Evolutionary conservation across 1,140 invertebrate species (phyloP).

Genomic region (Orchesella cincta): DNA sequence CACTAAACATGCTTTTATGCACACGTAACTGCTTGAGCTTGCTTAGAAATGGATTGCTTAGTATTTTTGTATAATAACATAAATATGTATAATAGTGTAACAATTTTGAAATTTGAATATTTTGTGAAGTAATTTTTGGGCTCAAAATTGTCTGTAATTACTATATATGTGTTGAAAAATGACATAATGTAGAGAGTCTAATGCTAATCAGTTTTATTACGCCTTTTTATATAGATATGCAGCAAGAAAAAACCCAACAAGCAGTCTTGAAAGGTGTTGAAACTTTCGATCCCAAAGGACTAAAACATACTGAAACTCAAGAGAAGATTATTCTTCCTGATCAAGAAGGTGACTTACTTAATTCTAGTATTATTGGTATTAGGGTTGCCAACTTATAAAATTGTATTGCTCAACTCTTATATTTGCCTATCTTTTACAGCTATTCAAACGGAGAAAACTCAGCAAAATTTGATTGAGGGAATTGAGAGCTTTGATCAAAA

Average conservation of each 20-base stretch:
- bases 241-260: constrained; percentile 81
- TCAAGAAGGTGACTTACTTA: constrained; percentile 74
- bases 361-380: not conserved
- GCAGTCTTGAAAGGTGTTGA: constrained; percentile 82
- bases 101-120: too few species aligned
- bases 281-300: constrained; percentile 74
- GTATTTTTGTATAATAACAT: too few species aligned
- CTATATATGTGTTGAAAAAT: not conserved
- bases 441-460: constrained; percentile 83
- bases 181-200: not conserved
- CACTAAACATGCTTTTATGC: too few species aligned
- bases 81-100: too few species aligned
- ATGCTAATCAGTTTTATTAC: not conserved
- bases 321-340: constrained; percentile 92
- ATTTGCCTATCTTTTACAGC: constrained; percentile 61
- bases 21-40: too few species aligned
- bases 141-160: too few species aligned
- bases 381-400: not conserved
- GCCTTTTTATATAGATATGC: constrained; percentile 67
- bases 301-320: constrained; percentile 89
- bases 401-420: constrained; percentile 15
- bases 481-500: constrained; percentile 83
- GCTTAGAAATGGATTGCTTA: too few species aligned
- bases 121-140: too few species aligned
- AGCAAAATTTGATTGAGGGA: constrained; percentile 79